Conservation (phyloP, 2,797 vertebrate genomes). For the Microctenopoma stevenorrisi region DNA sequence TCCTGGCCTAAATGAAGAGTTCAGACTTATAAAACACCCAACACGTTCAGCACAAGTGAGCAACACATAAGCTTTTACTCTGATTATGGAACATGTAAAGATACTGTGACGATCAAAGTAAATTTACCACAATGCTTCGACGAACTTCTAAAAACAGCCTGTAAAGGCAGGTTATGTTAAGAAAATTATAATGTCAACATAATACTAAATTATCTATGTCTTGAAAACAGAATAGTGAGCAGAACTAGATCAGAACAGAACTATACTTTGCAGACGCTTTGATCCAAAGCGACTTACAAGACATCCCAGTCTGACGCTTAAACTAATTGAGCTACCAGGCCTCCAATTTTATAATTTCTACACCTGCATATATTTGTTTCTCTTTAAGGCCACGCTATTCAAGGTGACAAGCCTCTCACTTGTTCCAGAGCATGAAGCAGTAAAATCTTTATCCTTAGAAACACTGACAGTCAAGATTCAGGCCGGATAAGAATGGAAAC, state of each 20-base stretch:
- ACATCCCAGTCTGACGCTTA: too few relatives aligned
- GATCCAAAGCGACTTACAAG: too few relatives aligned
- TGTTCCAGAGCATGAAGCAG: background rate
- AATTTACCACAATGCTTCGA: too few relatives aligned
- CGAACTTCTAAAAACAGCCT: background rate
- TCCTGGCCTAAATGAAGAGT: constrained; percentile 86
- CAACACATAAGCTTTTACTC: background rate
- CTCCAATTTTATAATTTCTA: too few relatives aligned
- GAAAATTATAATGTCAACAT: background rate
- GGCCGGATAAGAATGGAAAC: constrained; percentile 1
- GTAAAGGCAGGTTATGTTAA: background rate
- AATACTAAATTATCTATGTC: background rate
- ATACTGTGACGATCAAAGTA: background rate
- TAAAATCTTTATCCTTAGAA: background rate
- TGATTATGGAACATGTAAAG: background rate
- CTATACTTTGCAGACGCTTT: too few relatives aligned
- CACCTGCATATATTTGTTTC: background rate
- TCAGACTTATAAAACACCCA: background rate
- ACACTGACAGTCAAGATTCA: background rate
- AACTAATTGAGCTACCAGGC: too few relatives aligned
- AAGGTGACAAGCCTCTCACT: background rate
- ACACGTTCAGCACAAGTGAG: background rate
- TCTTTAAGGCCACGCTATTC: background rate
- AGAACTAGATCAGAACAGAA: too few relatives aligned
- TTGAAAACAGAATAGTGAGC: background rate